These are phyloP conservation scores for Masnerella sp. DNA, from an alignment of 2,888 invertebrate species.

Conservation along the genomic window DNA sequence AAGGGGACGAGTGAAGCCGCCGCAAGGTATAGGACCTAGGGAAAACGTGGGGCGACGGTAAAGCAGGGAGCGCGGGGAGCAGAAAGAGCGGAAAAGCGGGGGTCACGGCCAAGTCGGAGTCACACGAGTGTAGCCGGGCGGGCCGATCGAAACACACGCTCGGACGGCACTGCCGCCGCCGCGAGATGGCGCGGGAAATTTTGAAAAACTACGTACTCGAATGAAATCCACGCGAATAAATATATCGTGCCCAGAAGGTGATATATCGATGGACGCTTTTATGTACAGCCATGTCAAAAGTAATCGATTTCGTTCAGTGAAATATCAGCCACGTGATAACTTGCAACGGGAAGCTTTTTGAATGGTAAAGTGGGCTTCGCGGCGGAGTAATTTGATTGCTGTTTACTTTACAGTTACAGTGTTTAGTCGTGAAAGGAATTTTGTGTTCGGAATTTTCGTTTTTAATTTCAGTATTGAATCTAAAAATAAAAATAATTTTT, in stretches of 20 bases:
- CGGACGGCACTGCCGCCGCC: slow-evolving; percentile 27
- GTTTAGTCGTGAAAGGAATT: too few species aligned
- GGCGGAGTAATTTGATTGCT: too few species aligned
- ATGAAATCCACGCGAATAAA: slow-evolving; percentile 42
- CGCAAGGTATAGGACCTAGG: too few species aligned
- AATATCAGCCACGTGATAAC: slow-evolving; percentile 15
- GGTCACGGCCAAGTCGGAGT: slow-evolving; percentile 44
- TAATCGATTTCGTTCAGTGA: slow-evolving; percentile 27
- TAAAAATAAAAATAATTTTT: too few species aligned
- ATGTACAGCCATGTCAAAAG: slow-evolving; percentile 6
- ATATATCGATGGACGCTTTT: slow-evolving; percentile 17
- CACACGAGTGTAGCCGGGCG: slow-evolving; percentile 42
- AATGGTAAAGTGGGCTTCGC: too few species aligned
- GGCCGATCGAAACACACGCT: slow-evolving; percentile 37
- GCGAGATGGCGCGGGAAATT: slow-evolving; percentile 17
- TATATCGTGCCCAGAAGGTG: slow-evolving; percentile 17
- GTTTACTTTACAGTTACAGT: too few species aligned
- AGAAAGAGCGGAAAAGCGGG: slow-evolving; percentile 64
- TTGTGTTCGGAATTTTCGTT: too few species aligned
- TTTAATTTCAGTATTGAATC: too few species aligned
- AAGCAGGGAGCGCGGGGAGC: slow-evolving; percentile 63
- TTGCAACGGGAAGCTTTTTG: neutral
- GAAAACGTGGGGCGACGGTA: slow-evolving; percentile 47
- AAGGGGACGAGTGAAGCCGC: too few species aligned
- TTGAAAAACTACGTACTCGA: slow-evolving; percentile 42